Percentiles rank a stretch among this genome's conserved stretches.
These are phyloP conservation scores for Acestrorhynchus altus DNA, from an alignment of 2,797 vertebrate species.

Conservation along the genomic window DNA sequence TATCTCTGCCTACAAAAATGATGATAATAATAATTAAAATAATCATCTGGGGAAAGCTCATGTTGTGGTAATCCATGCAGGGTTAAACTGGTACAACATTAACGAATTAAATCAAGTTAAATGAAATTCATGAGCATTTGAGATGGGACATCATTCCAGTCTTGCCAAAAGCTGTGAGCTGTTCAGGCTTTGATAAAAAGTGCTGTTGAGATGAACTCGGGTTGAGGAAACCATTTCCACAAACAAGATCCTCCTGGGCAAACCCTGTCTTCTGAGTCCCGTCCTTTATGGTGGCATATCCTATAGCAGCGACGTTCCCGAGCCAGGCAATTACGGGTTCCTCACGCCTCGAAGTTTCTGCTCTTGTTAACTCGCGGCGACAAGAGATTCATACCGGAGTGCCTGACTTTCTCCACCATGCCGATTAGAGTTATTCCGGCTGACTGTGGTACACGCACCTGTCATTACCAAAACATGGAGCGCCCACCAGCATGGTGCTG, in stretches of 20 bases:
- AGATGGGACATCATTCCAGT: background rate
- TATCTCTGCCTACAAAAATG: no score
- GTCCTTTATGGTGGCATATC: conserved; percentile 1
- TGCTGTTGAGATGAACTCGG: background rate
- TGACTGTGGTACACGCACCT: conserved; percentile 10
- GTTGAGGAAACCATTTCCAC: conserved; percentile 19
- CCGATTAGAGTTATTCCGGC: conserved; percentile 32
- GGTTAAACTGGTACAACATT: no score
- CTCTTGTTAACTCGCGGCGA: conserved; percentile 17
- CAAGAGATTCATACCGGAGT: conserved; percentile 24
- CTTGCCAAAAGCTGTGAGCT: background rate
- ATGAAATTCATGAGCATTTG: no score
- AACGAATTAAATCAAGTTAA: no score
- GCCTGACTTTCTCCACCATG: conserved; percentile 22
- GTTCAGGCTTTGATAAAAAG: conserved; percentile 1
- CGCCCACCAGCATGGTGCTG: background rate
- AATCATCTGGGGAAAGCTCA: no score
- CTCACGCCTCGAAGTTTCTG: conserved; percentile 31
- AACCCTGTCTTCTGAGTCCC: conserved; percentile 28
- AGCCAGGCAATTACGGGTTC: conserved; percentile 45
- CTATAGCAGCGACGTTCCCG: conserved; percentile 39
- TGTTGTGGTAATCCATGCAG: no score
- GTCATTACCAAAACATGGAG: background rate
- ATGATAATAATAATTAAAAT: no score
- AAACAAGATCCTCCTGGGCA: conserved; percentile 41